Evolutionary conservation across 2,888 invertebrate genomes (phyloP).

Genomic region (Clunio marinus): DNA sequence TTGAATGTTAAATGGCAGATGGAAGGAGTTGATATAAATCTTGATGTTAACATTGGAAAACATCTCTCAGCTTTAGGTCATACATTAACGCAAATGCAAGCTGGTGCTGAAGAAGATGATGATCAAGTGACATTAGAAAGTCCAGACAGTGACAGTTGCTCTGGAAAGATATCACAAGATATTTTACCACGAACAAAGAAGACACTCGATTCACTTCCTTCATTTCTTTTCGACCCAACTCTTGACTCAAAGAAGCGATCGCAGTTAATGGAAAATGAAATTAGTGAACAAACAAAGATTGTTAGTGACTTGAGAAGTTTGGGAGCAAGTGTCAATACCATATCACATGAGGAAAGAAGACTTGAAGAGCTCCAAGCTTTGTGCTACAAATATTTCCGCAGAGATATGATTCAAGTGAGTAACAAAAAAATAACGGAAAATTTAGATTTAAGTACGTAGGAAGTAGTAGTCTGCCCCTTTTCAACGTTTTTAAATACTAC

Average conservation of each 20-base stretch:
- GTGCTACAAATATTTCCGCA: slow-evolving; percentile 88
- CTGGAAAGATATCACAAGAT: slow-evolving; percentile 53
- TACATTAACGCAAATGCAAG: slow-evolving; percentile 84
- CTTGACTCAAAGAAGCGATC: slow-evolving; percentile 79
- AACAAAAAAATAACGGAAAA: too few species aligned
- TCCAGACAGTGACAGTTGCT: slow-evolving; percentile 71
- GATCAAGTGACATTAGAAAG: slow-evolving; percentile 63
- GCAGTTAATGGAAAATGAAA: slow-evolving; percentile 91
- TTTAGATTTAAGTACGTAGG: too few species aligned
- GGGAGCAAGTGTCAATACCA: slow-evolving; percentile 83
- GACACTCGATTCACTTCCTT: slow-evolving; percentile 71
- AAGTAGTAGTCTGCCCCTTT: too few species aligned
- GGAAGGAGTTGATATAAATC: slow-evolving; percentile 96
- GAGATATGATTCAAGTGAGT: slow-evolving; percentile 79
- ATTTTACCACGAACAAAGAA: slow-evolving; percentile 62
- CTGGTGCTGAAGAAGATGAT: slow-evolving; percentile 86
- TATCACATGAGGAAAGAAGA: slow-evolving; percentile 87
- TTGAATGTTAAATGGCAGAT: slow-evolving; percentile 98
- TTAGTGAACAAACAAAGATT: slow-evolving; percentile 95
- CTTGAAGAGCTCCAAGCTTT: slow-evolving; percentile 90
- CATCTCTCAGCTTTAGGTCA: slow-evolving; percentile 90
- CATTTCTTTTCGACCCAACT: slow-evolving; percentile 76
- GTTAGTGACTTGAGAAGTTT: slow-evolving; percentile 85
- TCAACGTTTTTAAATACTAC: too few species aligned
- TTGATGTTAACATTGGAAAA: slow-evolving; percentile 94